A percentile compares a stretch with the other conserved stretches of the same genome.
Conservation (phyloP, 2,797 vertebrate genomes). For the Steatocranus sp. region DNA sequence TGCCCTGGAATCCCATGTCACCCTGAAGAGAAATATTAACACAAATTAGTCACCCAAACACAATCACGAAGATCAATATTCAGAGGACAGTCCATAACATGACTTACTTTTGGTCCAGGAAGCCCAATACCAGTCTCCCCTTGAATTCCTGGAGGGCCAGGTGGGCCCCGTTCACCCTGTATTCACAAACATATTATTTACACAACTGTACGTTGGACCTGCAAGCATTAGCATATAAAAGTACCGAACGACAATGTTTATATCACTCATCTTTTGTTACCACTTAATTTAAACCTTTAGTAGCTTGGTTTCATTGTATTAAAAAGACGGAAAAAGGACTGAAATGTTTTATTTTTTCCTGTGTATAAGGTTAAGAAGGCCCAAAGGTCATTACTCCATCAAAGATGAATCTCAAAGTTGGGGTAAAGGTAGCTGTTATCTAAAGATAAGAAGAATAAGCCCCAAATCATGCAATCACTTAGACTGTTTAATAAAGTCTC, state of each 20-base stretch:
- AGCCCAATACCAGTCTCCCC: slow-evolving; percentile 87
- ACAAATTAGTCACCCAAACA: neutral
- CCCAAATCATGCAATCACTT: neutral
- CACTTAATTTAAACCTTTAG: neutral
- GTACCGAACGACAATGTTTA: neutral
- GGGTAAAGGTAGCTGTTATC: neutral
- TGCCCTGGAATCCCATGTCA: slow-evolving; percentile 82
- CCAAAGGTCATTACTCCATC: neutral
- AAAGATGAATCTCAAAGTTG: neutral
- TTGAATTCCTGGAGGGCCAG: slow-evolving; percentile 82
- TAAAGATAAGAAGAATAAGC: neutral
- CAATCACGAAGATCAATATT: neutral
- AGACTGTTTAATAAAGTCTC: neutral
- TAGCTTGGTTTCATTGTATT: neutral
- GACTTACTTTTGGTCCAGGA: slow-evolving; percentile 83
- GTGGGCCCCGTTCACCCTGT: slow-evolving; percentile 85
- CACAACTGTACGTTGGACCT: neutral
- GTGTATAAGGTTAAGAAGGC: neutral
- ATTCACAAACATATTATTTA: slow-evolving; percentile 14
- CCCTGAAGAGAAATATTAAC: slow-evolving; percentile 70
- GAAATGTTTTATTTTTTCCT: neutral
- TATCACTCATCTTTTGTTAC: neutral
- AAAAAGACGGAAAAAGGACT: neutral
- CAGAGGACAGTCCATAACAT: neutral
- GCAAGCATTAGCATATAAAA: neutral